Conservation (phyloP, 2,888 invertebrate species). For the Dicranocentrus wangi region DNA sequence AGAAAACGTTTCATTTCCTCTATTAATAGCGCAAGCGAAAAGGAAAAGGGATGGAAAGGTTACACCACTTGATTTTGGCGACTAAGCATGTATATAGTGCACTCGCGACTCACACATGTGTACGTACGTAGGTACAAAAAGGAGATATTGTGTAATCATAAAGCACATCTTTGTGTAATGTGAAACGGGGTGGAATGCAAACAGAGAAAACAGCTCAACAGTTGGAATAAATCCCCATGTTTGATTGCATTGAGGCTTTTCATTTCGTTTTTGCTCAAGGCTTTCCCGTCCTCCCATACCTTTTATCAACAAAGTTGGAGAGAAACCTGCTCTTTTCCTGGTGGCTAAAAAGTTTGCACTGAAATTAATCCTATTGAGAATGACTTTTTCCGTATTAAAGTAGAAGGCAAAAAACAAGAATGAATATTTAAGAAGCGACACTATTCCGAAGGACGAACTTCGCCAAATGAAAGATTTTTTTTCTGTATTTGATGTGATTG, state of each 20-base stretch:
- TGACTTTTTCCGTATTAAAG: not conserved
- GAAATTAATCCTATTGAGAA: slow-evolving; percentile 39
- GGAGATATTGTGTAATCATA: slow-evolving; percentile 18
- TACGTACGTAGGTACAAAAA: not conserved
- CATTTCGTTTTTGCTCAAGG: slow-evolving; percentile 22
- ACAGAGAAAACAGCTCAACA: slow-evolving; percentile 54
- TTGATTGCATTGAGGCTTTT: slow-evolving; percentile 41
- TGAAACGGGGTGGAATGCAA: slow-evolving; percentile 50
- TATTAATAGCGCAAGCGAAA: not conserved
- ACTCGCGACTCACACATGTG: not conserved
- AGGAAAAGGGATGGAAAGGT: not conserved
- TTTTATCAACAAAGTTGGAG: slow-evolving; percentile 17
- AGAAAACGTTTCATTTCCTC: slow-evolving; percentile 25
- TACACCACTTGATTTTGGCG: too few species aligned
- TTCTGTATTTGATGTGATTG: not conserved
- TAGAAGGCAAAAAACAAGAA: not conserved
- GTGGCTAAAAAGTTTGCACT: slow-evolving; percentile 24
- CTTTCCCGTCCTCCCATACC: not conserved
- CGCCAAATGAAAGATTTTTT: not conserved
- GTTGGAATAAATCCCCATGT: slow-evolving; percentile 44
- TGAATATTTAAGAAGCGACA: slow-evolving; percentile 3
- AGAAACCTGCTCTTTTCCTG: not conserved
- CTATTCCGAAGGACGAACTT: not conserved
- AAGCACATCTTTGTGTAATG: slow-evolving; percentile 26
- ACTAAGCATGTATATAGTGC: too few species aligned